Evolutionary conservation across 2,888 invertebrate genomes (phyloP).

Genomic region (Eucera pruinosa): DNA sequence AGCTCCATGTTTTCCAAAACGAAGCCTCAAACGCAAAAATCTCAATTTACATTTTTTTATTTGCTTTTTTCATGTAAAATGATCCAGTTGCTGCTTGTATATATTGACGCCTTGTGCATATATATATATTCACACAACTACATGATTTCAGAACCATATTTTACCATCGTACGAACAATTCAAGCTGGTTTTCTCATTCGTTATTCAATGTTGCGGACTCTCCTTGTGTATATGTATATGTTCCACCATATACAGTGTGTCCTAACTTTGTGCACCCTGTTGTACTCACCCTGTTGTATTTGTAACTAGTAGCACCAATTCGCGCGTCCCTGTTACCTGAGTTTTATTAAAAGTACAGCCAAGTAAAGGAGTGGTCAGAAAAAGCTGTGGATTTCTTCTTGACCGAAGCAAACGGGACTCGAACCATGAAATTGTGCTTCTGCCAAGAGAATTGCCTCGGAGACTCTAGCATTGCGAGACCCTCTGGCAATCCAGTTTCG

Average conservation of each 20-base stretch:
- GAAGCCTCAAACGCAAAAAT: too few species aligned
- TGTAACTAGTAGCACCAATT: constrained; percentile 51
- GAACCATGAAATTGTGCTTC: constrained; percentile 12
- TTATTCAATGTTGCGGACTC: constrained; percentile 29
- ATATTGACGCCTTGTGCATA: too few species aligned
- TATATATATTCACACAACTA: too few species aligned
- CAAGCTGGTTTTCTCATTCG: constrained; percentile 36
- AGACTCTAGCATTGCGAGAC: background rate
- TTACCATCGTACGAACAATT: constrained; percentile 4
- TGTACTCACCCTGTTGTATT: constrained; percentile 49
- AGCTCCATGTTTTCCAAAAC: too few species aligned
- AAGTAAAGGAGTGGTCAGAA: constrained; percentile 3
- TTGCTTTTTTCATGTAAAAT: too few species aligned
- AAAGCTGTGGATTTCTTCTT: background rate
- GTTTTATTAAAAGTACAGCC: constrained; percentile 22
- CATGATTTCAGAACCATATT: too few species aligned
- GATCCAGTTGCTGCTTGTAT: too few species aligned
- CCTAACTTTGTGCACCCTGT: constrained; percentile 57
- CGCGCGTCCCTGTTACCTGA: constrained; percentile 15
- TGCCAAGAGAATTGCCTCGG: constrained; percentile 12
- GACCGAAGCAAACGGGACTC: constrained; percentile 8
- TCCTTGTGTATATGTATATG: constrained; percentile 25
- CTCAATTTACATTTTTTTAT: too few species aligned
- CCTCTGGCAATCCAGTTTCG: constrained; percentile 9
- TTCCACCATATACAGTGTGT: constrained; percentile 34